Conservation (phyloP, 92 coral and sea anemone species). For the Phenganax stokvisi region DNA sequence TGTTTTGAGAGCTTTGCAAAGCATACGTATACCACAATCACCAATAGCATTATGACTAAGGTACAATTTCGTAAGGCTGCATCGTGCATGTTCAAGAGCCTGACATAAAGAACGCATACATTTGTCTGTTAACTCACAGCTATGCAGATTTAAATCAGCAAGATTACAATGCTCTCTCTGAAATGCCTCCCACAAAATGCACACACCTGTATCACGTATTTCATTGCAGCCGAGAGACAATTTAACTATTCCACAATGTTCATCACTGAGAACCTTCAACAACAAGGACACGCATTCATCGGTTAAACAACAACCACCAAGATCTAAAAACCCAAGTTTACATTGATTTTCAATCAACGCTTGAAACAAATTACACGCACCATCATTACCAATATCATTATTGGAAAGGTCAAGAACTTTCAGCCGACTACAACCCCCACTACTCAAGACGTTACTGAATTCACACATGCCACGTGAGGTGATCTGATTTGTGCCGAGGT, state of each 20-base stretch:
- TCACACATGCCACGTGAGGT: too few relatives aligned
- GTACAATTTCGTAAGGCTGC: neutral
- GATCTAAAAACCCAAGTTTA: constrained; percentile 17
- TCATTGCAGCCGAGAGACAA: neutral
- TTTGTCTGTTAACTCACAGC: constrained; percentile 5
- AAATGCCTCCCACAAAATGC: constrained; percentile 14
- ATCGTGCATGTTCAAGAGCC: constrained; percentile 10
- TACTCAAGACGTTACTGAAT: too few relatives aligned
- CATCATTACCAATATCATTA: too few relatives aligned
- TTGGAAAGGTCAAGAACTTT: too few relatives aligned
- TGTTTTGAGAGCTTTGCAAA: neutral
- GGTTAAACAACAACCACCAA: neutral
- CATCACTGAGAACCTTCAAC: constrained; percentile 15
- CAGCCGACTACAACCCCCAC: too few relatives aligned
- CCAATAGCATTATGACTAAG: neutral
- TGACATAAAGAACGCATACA: constrained; percentile 21
- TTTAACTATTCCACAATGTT: constrained; percentile 21
- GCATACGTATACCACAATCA: neutral
- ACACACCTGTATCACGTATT: constrained; percentile 19
- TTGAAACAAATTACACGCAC: too few relatives aligned
- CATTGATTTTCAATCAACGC: constrained; percentile 17
- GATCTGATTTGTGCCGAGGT: too few relatives aligned
- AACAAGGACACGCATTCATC: constrained; percentile 7
- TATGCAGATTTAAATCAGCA: constrained; percentile 7
- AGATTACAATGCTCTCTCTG: constrained; percentile 33